phyloP scores from a whole-genome alignment of 1,140 invertebrate species.

The Leguminivora glycinivorella region DNA sequence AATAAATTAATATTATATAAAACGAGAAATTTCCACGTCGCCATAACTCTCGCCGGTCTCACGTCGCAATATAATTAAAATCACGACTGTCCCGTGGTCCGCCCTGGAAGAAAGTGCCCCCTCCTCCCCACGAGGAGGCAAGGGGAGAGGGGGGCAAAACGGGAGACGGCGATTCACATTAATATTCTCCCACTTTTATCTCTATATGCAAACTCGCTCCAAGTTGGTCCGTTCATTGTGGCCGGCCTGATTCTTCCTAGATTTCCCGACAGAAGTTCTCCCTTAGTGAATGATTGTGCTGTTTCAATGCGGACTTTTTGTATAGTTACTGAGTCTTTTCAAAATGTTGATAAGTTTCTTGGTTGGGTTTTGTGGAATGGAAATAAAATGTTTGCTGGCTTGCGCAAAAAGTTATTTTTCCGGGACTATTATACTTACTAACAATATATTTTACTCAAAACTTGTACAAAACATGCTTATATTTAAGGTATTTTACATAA shows the following conservation, averaged over 20 bases:
- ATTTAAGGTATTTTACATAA: neutral
- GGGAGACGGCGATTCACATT: conserved; percentile 65
- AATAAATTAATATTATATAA: conserved; percentile 15
- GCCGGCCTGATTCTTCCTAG: conserved; percentile 66
- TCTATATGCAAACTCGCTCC: conserved; percentile 79
- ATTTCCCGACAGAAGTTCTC: conserved; percentile 46
- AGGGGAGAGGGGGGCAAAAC: conserved; percentile 35
- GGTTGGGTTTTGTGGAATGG: conserved; percentile 17
- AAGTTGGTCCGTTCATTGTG: conserved; percentile 74
- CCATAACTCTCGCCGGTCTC: conserved; percentile 66
- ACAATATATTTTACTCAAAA: neutral
- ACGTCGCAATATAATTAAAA: conserved; percentile 77
- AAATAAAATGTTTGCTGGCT: conserved; percentile 15
- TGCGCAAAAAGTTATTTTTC: neutral
- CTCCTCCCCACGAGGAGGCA: conserved; percentile 34
- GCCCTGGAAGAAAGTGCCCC: conserved; percentile 63
- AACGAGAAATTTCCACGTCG: conserved; percentile 41
- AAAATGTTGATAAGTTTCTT: conserved; percentile 28
- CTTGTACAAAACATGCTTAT: neutral
- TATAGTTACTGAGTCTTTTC: conserved; percentile 24
- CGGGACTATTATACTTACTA: neutral
- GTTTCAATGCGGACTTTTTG: conserved; percentile 56
- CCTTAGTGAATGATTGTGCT: conserved; percentile 74
- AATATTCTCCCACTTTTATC: conserved; percentile 78
- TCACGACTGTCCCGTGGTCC: conserved; percentile 73